Evolutionary conservation across 2,797 vertebrate genomes (phyloP), one percentile per base, ranked within the genome.

Genomic region (Lates japonicus): DNA sequence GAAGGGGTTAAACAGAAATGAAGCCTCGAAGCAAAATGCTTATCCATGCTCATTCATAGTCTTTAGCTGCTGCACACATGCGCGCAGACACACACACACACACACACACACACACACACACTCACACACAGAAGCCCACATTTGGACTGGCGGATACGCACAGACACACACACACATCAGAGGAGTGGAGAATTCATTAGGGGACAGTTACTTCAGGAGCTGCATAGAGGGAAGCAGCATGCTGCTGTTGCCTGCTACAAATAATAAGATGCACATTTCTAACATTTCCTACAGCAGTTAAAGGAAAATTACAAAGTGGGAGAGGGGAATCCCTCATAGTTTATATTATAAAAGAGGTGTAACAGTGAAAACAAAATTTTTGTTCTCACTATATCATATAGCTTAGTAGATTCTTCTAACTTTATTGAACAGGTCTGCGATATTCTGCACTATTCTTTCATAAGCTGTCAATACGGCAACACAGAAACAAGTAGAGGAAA

Each of bases 21-120:
- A 89, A 81, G 87, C 76, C 87, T 78, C 20, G 64, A 85, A 89
- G 90, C 79, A 74, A 88, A 89, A 79, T 44, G 71, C 79, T 87
- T 85, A 89, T 90, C 81, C 78, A 51, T 61, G 74, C 85, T 90
- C 90, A 94, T 93, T 94, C 91, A 93, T 90, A 86, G 77, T 85
- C 87, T 87, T 83, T 71, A 78, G 83, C 81, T 86, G 78, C 63
- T 61, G 70, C 64, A 73, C 54, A 54, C 51, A 25, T 19, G 1
- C 44, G 44, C 65, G 10, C 17, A 39, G 17, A 44, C 52, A 62
- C n/a, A 63, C 46, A 67, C 33, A 58, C n/a, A 39, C 37, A 39
- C 37, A 39, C 37, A 41, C 39, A 41, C 39, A 41, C 39, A 35
- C 35, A 35, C 41, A 52, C 29, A 25, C 35, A 58, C 25, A 59